Base-by-base conservation (phyloP, 2,888 invertebrate species). In the Hedya salicella region DNA sequence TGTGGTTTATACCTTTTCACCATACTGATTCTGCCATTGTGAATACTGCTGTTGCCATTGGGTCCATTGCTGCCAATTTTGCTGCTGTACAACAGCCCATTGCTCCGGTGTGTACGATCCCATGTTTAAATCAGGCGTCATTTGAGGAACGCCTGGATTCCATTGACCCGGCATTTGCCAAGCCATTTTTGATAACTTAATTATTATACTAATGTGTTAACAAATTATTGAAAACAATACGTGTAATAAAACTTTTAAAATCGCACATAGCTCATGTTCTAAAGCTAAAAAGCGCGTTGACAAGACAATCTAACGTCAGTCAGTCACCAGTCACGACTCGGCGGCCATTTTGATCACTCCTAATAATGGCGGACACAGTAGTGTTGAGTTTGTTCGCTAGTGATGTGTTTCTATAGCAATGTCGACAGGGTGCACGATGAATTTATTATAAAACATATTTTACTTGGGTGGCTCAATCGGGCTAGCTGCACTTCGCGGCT, bases 21-120 rank as follows among this genome's bases (percentile, higher is more conserved):
- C 96, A 82, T 95, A 96, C 77, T 95, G 95, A 68, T 93, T 94
- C 79, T 96, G 96, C 96, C 95, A 95, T 75, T 95, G 95, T 54
- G 95, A 94, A 86, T 95, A 96, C 76, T 96, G 96, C 72, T 95
- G 95, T 75, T 96, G 95, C 96, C 96, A 96, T 73, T 95, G 95
- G 9, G 95, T 93, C 94, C 95, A 95, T 73, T 96, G 95, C 71
- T 95, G 94, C 94, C 95, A 95, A 77, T 94, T 95, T 80, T 95
- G 95, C 73, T 95, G 95, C 77, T 95, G 95, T 85, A 95, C 91
- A 72, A 94, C 89, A 48, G 94, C 91, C 95, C 95, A 95, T 82
- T 95, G 95, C 73, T 95, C 95, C 48, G 94, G 85, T 5, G 94
- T 93, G 71, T 94, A 95, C 17, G 92, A 75, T 16, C 80, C 82